These are phyloP conservation scores for Pterostichus niger DNA, from an alignment of 2,888 invertebrate species.

Conservation along the genomic window DNA sequence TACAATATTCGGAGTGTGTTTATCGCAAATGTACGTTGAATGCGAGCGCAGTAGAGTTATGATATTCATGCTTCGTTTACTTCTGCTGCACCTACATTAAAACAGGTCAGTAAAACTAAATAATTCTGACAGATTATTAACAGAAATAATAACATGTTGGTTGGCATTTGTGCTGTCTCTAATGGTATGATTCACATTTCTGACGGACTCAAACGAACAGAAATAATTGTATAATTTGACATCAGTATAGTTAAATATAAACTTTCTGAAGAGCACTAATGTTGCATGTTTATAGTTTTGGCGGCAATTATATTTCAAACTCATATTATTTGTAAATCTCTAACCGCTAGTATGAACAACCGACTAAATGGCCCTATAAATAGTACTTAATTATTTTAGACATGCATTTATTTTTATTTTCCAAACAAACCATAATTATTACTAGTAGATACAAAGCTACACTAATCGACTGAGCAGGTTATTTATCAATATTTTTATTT, in stretches of 20 bases:
- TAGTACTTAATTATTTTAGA: too few relatives aligned
- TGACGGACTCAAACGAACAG: constrained; percentile 1
- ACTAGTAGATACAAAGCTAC: too few relatives aligned
- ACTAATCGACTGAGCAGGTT: too few relatives aligned
- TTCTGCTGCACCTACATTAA: constrained; percentile 3
- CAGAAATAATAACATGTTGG: constrained; percentile 39
- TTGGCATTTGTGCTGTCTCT: not conserved
- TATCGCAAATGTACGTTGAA: not conserved
- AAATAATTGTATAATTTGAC: constrained; percentile 33
- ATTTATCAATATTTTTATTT: too few relatives aligned
- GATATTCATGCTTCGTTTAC: constrained; percentile 38
- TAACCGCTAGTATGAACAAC: not conserved
- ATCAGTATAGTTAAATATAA: not conserved
- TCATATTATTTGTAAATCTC: not conserved
- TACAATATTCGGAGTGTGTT: constrained; percentile 24
- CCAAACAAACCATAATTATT: too few relatives aligned
- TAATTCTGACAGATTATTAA: constrained; percentile 50
- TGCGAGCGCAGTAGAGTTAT: not conserved
- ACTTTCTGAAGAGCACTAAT: constrained; percentile 5
- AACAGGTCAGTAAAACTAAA: constrained; percentile 30
- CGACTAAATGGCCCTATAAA: not conserved
- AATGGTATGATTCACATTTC: constrained; percentile 5
- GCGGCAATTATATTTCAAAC: not conserved
- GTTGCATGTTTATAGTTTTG: not conserved
- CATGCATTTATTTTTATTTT: too few relatives aligned